Evolutionary conservation across 2,888 invertebrate genomes (phyloP).

Genomic region (Lasioglossum lativentre): DNA sequence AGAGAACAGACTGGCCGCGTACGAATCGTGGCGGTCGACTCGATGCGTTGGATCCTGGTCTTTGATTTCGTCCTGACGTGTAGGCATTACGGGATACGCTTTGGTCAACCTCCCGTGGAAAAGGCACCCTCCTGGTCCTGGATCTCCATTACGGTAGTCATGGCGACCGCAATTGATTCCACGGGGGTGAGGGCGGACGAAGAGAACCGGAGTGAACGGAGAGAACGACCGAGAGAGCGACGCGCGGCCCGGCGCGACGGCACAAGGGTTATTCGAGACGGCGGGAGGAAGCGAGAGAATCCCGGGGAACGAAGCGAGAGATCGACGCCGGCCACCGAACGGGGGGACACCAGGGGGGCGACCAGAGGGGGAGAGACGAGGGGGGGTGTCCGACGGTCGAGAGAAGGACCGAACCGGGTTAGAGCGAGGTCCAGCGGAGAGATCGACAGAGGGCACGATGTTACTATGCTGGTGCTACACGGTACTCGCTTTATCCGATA

Average conservation of each 20-base stretch:
- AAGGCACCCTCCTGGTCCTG: conserved; percentile 80
- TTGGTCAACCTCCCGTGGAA: conserved; percentile 80
- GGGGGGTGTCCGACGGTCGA: conserved; percentile 33
- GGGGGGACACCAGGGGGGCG: conserved; percentile 25
- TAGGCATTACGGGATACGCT: conserved; percentile 75
- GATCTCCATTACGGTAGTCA: conserved; percentile 84
- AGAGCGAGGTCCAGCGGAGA: conserved; percentile 60
- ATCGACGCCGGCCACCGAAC: conserved; percentile 41
- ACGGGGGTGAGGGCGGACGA: conserved; percentile 76
- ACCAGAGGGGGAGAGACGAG: conserved; percentile 15
- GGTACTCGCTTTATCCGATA: conserved; percentile 80
- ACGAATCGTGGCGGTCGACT: conserved; percentile 42
- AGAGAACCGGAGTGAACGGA: conserved; percentile 59
- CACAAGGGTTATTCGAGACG: conserved; percentile 65
- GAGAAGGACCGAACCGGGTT: conserved; percentile 55
- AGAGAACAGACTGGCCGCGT: conserved; percentile 30
- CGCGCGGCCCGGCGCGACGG: conserved; percentile 15
- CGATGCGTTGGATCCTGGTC: conserved; percentile 73
- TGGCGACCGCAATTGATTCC: conserved; percentile 84
- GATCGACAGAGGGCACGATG: conserved; percentile 75
- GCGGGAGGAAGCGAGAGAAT: conserved; percentile 51
- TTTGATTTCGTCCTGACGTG: conserved; percentile 78
- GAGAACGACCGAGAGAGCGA: conserved; percentile 64
- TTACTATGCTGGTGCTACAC: conserved; percentile 75
- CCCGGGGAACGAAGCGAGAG: conserved; percentile 33